These are phyloP conservation scores for Phrynocephalus vlangalii DNA, from an alignment of 2,797 vertebrate genomes.

Conservation along the genomic window DNA sequence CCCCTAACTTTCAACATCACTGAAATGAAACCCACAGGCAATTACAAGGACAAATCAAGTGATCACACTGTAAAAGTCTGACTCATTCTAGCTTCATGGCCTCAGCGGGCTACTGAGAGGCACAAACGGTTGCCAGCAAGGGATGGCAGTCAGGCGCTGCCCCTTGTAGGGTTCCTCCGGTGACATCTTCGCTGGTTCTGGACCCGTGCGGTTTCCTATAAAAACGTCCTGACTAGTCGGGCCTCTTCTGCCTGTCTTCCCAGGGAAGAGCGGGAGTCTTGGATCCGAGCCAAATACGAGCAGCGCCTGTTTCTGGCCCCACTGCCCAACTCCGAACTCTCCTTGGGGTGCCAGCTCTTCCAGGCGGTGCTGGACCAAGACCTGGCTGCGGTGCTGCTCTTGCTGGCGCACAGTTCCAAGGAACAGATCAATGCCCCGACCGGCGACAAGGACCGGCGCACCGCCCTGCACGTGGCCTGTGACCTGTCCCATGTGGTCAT, in stretches of 20 bases:
- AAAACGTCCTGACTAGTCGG: not conserved
- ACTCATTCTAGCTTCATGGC: too few relatives aligned
- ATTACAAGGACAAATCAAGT: too few relatives aligned
- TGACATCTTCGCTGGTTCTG: not conserved
- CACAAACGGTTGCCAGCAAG: not conserved
- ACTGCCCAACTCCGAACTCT: constrained; percentile 73
- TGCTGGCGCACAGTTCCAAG: constrained; percentile 91
- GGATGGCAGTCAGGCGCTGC: not conserved
- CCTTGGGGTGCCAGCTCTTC: constrained; percentile 81
- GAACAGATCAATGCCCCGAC: constrained; percentile 83
- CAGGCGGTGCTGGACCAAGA: constrained; percentile 85
- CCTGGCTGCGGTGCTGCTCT: constrained; percentile 86
- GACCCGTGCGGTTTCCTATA: too few relatives aligned
- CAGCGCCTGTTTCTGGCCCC: constrained; percentile 89
- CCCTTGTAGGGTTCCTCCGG: not conserved
- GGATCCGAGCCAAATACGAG: constrained; percentile 97
- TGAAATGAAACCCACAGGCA: too few relatives aligned
- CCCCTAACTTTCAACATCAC: too few relatives aligned
- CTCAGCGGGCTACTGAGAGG: not conserved
- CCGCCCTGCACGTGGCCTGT: constrained; percentile 90
- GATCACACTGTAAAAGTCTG: too few relatives aligned
- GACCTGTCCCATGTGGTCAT: constrained; percentile 92
- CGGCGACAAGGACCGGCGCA: constrained; percentile 74
- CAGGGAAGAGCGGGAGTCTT: constrained; percentile 92
- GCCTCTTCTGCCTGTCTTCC: not conserved